These are phyloP conservation scores for Hydropsyche tenuis DNA, from an alignment of 1,140 invertebrate genomes.

Conservation along the genomic window DNA sequence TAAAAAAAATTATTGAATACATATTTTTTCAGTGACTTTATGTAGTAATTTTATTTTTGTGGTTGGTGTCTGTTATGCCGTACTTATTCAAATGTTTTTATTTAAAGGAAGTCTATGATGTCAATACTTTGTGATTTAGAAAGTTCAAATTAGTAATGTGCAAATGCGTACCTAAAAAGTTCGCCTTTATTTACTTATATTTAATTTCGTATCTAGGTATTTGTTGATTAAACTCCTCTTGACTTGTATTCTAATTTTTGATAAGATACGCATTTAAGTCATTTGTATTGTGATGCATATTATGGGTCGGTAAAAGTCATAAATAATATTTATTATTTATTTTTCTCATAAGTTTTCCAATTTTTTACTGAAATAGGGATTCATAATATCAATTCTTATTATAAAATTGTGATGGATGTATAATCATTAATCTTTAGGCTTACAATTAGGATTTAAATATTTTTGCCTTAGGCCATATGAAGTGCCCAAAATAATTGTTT, in stretches of 20 bases:
- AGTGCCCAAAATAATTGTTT: conserved; percentile 17
- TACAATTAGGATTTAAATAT: not conserved
- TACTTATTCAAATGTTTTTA: too few relatives aligned
- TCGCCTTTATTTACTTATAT: too few relatives aligned
- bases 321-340: not conserved
- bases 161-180: too few relatives aligned
- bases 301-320: not conserved
- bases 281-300: conserved; percentile 6
- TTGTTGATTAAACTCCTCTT: too few relatives aligned
- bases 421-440: not conserved
- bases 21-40: too few relatives aligned
- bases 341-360: not conserved
- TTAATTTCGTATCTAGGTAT: too few relatives aligned
- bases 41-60: too few relatives aligned
- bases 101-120: too few relatives aligned
- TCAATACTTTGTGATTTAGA: conserved; percentile 2
- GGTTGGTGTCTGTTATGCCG: too few relatives aligned
- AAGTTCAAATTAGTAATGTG: conserved; percentile 21
- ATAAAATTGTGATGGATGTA: conserved; percentile 9
- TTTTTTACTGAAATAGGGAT: not conserved
- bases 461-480: conserved; percentile 30
- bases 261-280: not conserved
- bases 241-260: too few relatives aligned
- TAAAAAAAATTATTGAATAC: too few relatives aligned
- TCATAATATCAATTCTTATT: not conserved